Base-by-base conservation (phyloP, 2,888 invertebrate species). In the Toxonevra muliebris region DNA sequence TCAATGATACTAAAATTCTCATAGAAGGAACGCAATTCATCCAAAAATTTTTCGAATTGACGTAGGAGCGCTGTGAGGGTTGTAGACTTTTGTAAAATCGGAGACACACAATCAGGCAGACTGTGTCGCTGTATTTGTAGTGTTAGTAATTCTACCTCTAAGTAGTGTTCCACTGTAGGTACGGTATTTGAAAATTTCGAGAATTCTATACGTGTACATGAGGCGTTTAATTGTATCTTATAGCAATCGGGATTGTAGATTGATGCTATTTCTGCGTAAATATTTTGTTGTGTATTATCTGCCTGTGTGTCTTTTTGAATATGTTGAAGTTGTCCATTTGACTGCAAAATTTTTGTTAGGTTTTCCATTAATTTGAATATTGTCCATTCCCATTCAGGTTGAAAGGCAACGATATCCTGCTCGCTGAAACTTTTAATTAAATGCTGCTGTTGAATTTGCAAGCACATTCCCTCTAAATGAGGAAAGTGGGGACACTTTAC, bases 21-120 rank as follows among this genome's bases (percentile, higher is more conserved):
- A 66, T 85, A 85, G 62, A 85, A 85, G 0, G 80, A 77, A 7
- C 77, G 78, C 40, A 84, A 70, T 11, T 81, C 79, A 12, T 84
- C 80, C 4, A 84, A 66, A 15, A 77, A 68, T 45, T 76, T 81
- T 0, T 70, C 66, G 64, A 79, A 85, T 19, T 76, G 74, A 1
- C 67, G 71, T 8, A 80, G 50, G 41, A 75, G 66, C 3, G 60
- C 61, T 7, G 69, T 67, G 2, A 81, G 66, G 5, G 75, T 72
- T 8, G 61, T 45, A 15, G 63, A 69, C 40, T 71, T 75, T 0
- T 68, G 70, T 2, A 84, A 74, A 0, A 69, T 53, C 72, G 82
- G 73, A 8, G 72, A 66, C 12, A 83, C 60, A 66, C 79, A 76
- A 9, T 76, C 76, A 0, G 85, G 85, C 2, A 85, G 70, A 67